Percentiles rank a stretch among this genome's conserved stretches.
Evolutionary conservation across 2,888 invertebrate genomes (phyloP).

Genomic region (Pachliopta kotzebuea): DNA sequence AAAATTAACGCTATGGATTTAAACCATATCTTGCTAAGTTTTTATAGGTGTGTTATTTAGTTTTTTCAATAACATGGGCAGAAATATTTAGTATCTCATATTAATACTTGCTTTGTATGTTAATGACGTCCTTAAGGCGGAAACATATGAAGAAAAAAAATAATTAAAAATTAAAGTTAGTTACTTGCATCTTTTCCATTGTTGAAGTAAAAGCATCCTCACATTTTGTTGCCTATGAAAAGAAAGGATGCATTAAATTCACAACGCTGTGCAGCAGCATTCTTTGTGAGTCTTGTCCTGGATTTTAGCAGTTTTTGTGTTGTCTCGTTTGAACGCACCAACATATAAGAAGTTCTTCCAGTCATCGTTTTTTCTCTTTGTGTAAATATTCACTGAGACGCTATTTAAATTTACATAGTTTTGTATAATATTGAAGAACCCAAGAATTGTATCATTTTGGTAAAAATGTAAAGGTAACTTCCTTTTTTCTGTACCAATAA

Average conservation of each 20-base stretch:
- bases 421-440: no score
- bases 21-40: no score
- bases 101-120: conserved; percentile 6
- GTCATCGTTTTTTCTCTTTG: background rate
- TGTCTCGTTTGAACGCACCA: background rate
- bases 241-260: conserved; percentile 20
- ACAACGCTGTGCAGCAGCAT: conserved; percentile 19
- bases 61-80: no score
- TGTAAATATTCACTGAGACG: background rate
- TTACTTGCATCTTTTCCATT: conserved; percentile 15
- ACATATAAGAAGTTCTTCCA: background rate
- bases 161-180: conserved; percentile 22
- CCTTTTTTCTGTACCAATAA: no score
- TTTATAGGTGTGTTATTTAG: no score
- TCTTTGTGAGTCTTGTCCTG: conserved; percentile 11
- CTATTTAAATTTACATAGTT: no score
- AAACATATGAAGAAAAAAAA: conserved; percentile 8
- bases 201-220: conserved; percentile 1
- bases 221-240: conserved; percentile 6
- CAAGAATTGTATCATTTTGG: no score
- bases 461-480: no score
- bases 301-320: conserved; percentile 11
- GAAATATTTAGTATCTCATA: background rate
- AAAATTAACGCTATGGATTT: no score
- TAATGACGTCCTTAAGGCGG: conserved; percentile 16